These are phyloP conservation scores for Melanotaenia parkinsoni DNA, from an alignment of 2,797 vertebrate species.

Conservation along the genomic window DNA sequence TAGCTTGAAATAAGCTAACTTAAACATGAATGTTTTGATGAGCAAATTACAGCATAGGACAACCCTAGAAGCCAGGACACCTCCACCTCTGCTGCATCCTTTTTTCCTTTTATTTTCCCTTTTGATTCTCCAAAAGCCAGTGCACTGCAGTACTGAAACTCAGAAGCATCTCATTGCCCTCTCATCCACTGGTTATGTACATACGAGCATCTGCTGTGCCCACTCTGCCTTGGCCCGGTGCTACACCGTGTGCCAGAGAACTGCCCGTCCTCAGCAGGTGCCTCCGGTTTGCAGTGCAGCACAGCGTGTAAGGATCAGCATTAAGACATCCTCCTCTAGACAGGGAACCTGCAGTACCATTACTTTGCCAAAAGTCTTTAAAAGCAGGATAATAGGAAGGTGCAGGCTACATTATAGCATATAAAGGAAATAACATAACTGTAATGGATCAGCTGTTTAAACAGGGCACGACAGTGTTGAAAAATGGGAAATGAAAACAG, in stretches of 20 bases:
- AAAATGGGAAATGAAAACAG: constrained; percentile 41
- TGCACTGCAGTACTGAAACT: neutral
- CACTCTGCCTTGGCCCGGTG: constrained; percentile 1
- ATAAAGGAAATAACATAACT: constrained; percentile 41
- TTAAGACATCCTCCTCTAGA: constrained; percentile 50
- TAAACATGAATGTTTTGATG: neutral
- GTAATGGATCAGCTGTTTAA: constrained; percentile 53
- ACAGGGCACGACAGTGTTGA: constrained; percentile 17
- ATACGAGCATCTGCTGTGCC: constrained; percentile 29
- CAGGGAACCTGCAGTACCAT: constrained; percentile 30
- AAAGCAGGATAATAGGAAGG: constrained; percentile 23
- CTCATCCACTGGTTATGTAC: neutral
- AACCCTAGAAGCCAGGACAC: neutral
- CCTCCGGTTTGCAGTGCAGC: constrained; percentile 39
- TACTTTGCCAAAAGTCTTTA: constrained; percentile 45
- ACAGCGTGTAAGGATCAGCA: constrained; percentile 42
- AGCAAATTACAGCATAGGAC: neutral
- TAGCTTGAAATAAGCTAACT: neutral
- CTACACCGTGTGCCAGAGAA: constrained; percentile 21
- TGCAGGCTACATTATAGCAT: constrained; percentile 22
- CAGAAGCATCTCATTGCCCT: neutral
- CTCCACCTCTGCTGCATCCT: neutral
- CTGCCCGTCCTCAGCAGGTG: constrained; percentile 37
- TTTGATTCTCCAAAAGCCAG: constrained; percentile 1
- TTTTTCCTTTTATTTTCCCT: neutral